Base-by-base conservation (phyloP, 2,113 vertebrate genomes). In the Clarias macrocephalus region DNA sequence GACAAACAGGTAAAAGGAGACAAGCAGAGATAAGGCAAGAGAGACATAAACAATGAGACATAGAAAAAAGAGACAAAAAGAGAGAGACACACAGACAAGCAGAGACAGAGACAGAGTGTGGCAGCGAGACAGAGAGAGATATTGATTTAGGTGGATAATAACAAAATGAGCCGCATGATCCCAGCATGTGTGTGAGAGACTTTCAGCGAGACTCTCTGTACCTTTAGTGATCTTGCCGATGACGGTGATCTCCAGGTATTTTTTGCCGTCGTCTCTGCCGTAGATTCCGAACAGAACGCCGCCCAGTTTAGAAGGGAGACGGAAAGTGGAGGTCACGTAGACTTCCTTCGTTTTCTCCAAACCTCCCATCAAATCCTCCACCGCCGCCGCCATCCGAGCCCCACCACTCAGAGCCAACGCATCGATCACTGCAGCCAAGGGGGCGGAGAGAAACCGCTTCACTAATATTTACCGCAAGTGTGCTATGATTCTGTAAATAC, bases 211-310 rank as follows among this genome's bases (percentile, higher is more conserved):
- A 52, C 60, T 30, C 85, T 42, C 79, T 37, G 57, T 87, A 97
- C 97, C 95, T 95, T 96, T 97, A 93, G 96, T 97, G 90, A 96
- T 95, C 88, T 97, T 97, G 85, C 97, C 96, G 60, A 97, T 95
- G 0, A 96, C 70, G 0, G 96, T 94, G 33, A 95, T 92, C 89
- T 97, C 97, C 90, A 97, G 91, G 95, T 96, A 97, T 33, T 95
- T 95, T 0, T 93, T 96, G 91, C 97, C 97, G 91, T 97, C 96
- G 73, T 95, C 94, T 73, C 95, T 96, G 91, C 95, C 95, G 88
- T 97, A 96, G 86, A 97, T 93, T 3, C 97, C 97, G 0, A 97
- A 95, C 16, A 97, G 93, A 60, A 95, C 93, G 0, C 96, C 97
- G 0, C 97, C 96, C 83, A 95, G 93, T 91, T 96, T 96, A 19